Evolutionary conservation across 2,113 vertebrate species (phyloP), one percentile per base, ranked within the genome.

Genomic region (Pelvicachromis taeniatus): DNA sequence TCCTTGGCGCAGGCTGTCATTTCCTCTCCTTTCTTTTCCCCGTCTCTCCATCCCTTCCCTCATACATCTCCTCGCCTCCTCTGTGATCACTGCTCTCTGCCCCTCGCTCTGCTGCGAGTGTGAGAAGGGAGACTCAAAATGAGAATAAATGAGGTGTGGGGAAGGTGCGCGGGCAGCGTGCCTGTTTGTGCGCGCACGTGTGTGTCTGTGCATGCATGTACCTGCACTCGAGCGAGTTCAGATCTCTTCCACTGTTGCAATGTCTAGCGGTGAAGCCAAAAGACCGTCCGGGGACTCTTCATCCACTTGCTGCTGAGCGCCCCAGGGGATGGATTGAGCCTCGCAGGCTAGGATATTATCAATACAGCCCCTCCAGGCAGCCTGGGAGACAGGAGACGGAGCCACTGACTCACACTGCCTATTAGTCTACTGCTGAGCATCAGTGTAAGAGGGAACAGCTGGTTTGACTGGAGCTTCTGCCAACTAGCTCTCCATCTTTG

Each of bases 361-460:
- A 95, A 96, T 95, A 95, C 91, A 90, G 90, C 78, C 93, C 91
- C 95, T 95, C 88, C 89, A 94, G 95, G 95, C 95, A 95, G 92
- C 92, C 95, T 94, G 79, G 89, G 91, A 95, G 95, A 96, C 94
- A 94, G 94, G 89, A 95, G 93, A 95, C 88, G 26, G 86, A 89
- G 83, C 88, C 91, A 94, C 88, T 88, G 90, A 91, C 92, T 95
- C 88, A 82, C 93, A 94, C 91, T 91, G 89, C 93, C 94, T 94
- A 95, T 96, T 95, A 96, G 94, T 94, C 92, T 75, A 88, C 93
- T 90, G 93, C 93, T 93, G 93, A 95, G 94, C 92, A 82, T 83
- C 84, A 79, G 87, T 55, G 88, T 84, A 85, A n/a, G 54, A 80
- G 81, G 77, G 91, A 91, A 85, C 81, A 87, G 89, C 89, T 92